These are phyloP conservation scores for Actinemys pallida DNA, from an alignment of 2,113 vertebrate species.

Conservation along the genomic window DNA sequence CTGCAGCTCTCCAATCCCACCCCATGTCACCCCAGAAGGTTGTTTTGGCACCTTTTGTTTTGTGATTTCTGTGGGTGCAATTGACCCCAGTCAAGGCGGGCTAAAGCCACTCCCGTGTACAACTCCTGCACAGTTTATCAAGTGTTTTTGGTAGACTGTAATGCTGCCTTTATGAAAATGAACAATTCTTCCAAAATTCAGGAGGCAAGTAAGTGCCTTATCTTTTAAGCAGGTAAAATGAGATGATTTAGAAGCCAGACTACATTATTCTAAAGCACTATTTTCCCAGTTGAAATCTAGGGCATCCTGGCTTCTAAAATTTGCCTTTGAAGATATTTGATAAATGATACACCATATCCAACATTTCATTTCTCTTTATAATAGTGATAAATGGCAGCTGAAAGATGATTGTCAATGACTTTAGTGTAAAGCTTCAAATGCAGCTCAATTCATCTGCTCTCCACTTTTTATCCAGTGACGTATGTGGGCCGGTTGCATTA, in stretches of 20 bases:
- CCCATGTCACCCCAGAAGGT: background rate
- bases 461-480: background rate
- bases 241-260: slow-evolving; percentile 18
- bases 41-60: background rate
- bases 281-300: slow-evolving; percentile 6
- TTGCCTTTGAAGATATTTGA: background rate
- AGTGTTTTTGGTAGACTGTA: background rate
- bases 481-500: background rate
- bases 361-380: slow-evolving; percentile 22
- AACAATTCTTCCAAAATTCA: background rate
- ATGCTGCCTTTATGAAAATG: background rate
- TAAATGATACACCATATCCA: background rate
- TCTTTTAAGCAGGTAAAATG: background rate
- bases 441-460: background rate
- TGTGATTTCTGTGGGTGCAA: background rate
- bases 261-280: background rate
- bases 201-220: background rate
- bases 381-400: background rate
- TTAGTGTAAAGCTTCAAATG: slow-evolving; percentile 18
- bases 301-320: background rate
- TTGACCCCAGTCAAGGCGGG: background rate
- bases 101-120: background rate
- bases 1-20: background rate
- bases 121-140: background rate
- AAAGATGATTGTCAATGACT: background rate